Conservation (phyloP, 2,797 vertebrate genomes). For the Micrastur ruficollis region DNA sequence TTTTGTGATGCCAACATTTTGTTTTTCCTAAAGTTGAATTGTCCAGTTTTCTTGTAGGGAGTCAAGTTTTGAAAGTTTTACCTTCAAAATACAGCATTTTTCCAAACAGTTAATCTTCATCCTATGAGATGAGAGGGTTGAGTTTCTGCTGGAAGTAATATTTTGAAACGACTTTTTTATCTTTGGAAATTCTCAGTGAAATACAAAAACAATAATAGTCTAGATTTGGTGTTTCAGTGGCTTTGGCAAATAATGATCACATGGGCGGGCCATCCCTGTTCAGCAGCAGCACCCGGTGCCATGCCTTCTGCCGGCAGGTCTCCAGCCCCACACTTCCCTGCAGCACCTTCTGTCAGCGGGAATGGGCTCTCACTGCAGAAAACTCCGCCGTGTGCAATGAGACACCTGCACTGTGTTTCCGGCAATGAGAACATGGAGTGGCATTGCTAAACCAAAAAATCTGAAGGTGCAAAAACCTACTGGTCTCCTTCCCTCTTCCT, state of each 20-base stretch:
- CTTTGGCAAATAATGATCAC: not conserved
- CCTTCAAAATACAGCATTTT: not conserved
- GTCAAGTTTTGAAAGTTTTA: not conserved
- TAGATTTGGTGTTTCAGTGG: no score
- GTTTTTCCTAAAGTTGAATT: not conserved
- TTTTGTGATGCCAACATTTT: not conserved
- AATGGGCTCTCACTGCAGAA: fast-evolving
- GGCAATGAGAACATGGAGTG: not conserved
- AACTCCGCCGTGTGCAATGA: no score
- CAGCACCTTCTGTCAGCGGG: not conserved
- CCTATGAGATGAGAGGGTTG: not conserved
- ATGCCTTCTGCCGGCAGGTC: not conserved
- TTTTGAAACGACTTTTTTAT: not conserved
- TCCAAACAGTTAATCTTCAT: not conserved
- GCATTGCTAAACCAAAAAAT: not conserved
- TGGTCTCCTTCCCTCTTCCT: not conserved
- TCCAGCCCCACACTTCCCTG: not conserved
- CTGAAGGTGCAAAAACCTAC: not conserved
- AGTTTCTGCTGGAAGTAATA: not conserved
- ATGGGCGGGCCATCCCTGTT: fast-evolving
- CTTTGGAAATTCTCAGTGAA: not conserved
- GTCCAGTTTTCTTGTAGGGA: not conserved
- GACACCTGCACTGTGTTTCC: not conserved
- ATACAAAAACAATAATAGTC: not conserved
- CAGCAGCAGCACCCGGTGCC: not conserved